phyloP scores from a whole-genome alignment of 1,140 invertebrate species.

The Bombus confusus region DNA sequence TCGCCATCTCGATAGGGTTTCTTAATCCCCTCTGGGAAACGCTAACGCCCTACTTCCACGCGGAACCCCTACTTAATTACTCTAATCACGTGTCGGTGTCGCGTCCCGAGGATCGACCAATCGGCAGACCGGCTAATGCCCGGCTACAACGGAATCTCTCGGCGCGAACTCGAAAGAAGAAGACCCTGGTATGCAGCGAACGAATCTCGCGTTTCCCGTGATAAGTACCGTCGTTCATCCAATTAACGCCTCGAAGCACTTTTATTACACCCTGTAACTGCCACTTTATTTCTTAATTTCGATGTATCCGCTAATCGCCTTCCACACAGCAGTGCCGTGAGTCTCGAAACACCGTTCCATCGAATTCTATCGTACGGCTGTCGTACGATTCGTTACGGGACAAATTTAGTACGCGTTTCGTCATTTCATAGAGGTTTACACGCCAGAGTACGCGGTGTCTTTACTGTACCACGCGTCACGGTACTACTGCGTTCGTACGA shows the following conservation, averaged over 20 bases:
- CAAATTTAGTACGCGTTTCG: too few relatives aligned
- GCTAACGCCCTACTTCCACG: slow-evolving; percentile 76
- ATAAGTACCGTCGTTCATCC: slow-evolving; percentile 38
- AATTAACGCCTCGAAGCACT: slow-evolving; percentile 46
- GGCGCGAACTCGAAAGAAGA: slow-evolving; percentile 53
- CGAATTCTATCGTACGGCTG: too few relatives aligned
- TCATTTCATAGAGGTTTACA: not conserved
- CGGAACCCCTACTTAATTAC: slow-evolving; percentile 72
- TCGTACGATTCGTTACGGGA: too few relatives aligned
- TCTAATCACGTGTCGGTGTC: slow-evolving; percentile 72
- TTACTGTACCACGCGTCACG: too few relatives aligned
- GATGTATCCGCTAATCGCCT: not conserved
- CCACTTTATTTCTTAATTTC: slow-evolving; percentile 43
- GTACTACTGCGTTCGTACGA: not conserved
- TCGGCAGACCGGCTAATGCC: slow-evolving; percentile 44
- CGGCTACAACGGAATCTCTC: slow-evolving; percentile 43
- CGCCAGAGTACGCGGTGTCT: too few relatives aligned
- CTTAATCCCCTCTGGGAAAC: slow-evolving; percentile 77
- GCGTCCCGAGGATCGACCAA: slow-evolving; percentile 51
- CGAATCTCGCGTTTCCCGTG: slow-evolving; percentile 26
- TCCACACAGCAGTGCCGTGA: not conserved
- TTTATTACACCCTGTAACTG: slow-evolving; percentile 19
- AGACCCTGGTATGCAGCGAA: slow-evolving; percentile 71
- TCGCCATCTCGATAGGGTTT: slow-evolving; percentile 74
- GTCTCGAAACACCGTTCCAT: not conserved